Percentiles rank a stretch among this genome's conserved stretches.
phyloP scores from a whole-genome alignment of 2,113 vertebrate genomes.

The Cnemophilus loriae region DNA sequence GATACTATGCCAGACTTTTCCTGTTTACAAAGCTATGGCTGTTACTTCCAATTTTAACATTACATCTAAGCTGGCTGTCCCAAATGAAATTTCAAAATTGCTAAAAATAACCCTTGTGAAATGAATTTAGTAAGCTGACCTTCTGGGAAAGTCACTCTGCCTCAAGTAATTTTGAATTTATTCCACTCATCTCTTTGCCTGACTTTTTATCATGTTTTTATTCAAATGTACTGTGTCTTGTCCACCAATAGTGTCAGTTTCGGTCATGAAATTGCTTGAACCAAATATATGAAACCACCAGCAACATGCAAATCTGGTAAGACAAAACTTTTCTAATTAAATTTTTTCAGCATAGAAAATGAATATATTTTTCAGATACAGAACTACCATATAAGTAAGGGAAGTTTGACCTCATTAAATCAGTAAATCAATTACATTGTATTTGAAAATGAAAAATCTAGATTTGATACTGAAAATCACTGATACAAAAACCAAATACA shows the following conservation, averaged over 20 bases:
- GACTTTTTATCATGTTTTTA: neutral
- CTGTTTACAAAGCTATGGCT: neutral
- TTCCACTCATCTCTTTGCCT: neutral
- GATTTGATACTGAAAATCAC: neutral
- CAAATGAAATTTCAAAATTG: neutral
- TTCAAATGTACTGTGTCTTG: neutral
- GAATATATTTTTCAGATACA: neutral
- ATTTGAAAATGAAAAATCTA: neutral
- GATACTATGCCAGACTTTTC: neutral
- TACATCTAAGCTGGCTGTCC: neutral
- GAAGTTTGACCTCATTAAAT: neutral
- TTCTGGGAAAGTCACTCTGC: neutral
- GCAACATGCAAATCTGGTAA: neutral
- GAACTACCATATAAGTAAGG: neutral
- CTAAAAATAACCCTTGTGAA: neutral
- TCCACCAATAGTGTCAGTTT: neutral
- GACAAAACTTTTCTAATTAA: neutral
- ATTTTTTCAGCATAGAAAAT: neutral
- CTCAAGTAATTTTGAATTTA: neutral
- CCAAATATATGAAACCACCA: neutral
- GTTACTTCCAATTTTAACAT: neutral
- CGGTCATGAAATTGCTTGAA: neutral
- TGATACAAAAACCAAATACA: neutral
- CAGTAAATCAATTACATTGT: neutral
- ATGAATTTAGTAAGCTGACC: neutral